Conservation (phyloP, 2,888 invertebrate genomes). For the Tuta absoluta region DNA sequence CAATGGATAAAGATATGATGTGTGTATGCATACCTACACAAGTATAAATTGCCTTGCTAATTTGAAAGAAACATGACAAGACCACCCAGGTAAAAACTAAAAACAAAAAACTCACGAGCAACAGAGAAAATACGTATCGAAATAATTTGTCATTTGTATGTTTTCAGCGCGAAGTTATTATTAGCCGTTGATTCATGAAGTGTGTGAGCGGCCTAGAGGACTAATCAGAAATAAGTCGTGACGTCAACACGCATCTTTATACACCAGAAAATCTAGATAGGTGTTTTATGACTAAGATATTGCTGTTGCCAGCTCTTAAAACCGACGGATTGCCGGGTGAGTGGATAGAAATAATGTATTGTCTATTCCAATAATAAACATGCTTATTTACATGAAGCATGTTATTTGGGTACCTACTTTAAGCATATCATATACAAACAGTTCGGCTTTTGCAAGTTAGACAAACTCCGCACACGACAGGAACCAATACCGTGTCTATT, state of each 20-base stretch:
- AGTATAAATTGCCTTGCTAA: background rate
- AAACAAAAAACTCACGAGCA: constrained; percentile 27
- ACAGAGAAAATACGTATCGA: constrained; percentile 39
- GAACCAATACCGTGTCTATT: no score
- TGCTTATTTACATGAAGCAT: no score
- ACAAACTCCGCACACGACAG: no score
- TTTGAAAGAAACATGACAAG: background rate
- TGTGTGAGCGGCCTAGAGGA: constrained; percentile 46
- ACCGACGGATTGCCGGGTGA: no score
- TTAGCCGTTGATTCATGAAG: constrained; percentile 72
- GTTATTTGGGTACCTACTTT: no score
- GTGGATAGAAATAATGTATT: no score
- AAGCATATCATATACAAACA: no score
- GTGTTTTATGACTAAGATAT: constrained; percentile 22
- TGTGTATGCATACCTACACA: background rate
- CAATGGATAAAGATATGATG: no score
- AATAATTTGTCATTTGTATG: constrained; percentile 59
- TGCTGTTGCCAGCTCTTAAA: background rate
- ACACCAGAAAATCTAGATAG: constrained; percentile 36
- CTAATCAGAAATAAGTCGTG: constrained; percentile 66
- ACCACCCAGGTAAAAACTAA: constrained; percentile 26
- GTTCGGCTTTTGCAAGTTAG: no score
- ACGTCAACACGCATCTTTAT: constrained; percentile 65
- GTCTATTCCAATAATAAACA: no score
- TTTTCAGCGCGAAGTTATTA: constrained; percentile 60